phyloP scores from a whole-genome alignment of 2,888 invertebrate genomes.

The Dasypogon diadema region DNA sequence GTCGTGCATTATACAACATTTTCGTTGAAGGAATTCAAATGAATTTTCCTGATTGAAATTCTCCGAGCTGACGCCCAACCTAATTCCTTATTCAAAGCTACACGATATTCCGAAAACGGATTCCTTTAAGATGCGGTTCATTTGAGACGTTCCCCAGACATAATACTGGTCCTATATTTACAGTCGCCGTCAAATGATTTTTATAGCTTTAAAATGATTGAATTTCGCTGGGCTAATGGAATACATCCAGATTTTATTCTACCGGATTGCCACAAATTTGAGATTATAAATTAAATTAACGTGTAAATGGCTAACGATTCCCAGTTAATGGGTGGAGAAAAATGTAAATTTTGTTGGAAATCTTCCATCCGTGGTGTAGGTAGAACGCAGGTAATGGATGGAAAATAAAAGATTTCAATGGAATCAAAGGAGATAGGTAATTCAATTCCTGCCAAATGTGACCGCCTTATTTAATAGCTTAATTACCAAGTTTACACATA shows the following conservation, averaged over 20 bases:
- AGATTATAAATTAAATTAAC: too few species aligned
- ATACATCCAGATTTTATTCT: neutral
- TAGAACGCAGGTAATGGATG: too few species aligned
- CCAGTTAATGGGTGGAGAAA: too few species aligned
- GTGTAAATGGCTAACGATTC: too few species aligned
- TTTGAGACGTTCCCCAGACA: neutral
- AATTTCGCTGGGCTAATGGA: conserved; percentile 16
- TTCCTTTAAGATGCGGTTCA: conserved; percentile 14
- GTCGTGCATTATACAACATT: neutral
- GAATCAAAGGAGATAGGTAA: too few species aligned
- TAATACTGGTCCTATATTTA: neutral
- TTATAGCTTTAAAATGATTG: conserved; percentile 4
- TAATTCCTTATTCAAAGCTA: conserved; percentile 19
- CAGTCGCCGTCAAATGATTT: neutral
- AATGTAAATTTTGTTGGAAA: too few species aligned
- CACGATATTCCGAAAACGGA: conserved; percentile 12
- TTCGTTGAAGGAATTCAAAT: conserved; percentile 11
- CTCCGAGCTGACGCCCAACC: neutral
- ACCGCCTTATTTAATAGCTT: too few species aligned
- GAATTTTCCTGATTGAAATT: conserved; percentile 14
- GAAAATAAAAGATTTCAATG: too few species aligned
- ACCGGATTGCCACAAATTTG: too few species aligned
- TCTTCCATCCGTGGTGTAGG: too few species aligned
- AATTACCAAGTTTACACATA: too few species aligned
- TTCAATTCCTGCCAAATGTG: too few species aligned